Evolutionary conservation across 2,113 vertebrate genomes (phyloP).

Genomic region (Poecile atricapillus): DNA sequence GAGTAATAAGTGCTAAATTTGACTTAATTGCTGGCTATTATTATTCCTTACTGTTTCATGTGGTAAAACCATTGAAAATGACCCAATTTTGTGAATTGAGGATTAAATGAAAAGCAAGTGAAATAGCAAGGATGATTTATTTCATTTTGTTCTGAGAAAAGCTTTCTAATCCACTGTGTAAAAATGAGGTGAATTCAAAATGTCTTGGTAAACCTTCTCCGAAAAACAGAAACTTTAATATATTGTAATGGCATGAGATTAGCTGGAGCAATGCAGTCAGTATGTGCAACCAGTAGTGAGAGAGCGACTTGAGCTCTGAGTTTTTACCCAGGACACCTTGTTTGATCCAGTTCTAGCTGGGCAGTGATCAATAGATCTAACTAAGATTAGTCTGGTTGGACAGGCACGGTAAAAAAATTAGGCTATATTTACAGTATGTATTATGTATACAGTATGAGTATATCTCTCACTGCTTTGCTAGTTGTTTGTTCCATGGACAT

Average conservation of each 20-base stretch:
- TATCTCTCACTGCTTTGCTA: not conserved
- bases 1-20: conserved; percentile 56
- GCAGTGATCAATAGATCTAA: not conserved
- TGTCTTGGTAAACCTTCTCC: not conserved
- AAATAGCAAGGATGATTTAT: not conserved
- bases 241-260: not conserved
- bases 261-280: not conserved
- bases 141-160: not conserved
- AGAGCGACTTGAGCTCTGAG: not conserved
- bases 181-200: not conserved
- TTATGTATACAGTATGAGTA: too few species aligned
- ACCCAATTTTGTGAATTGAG: conserved; percentile 33
- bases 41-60: conserved; percentile 35
- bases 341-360: not conserved
- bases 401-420: not conserved
- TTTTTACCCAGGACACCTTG: not conserved
- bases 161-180: not conserved
- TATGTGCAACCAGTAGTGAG: not conserved
- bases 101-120: conserved; percentile 8
- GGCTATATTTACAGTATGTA: not conserved
- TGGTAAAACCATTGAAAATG: conserved; percentile 49
- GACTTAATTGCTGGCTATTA: conserved; percentile 56
- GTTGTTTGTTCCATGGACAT: not conserved
- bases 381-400: not conserved
- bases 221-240: not conserved